Percentiles rank a stretch among this genome's conserved stretches.
These are phyloP conservation scores for Trichogramma dendrolimi DNA, from an alignment of 2,888 invertebrate genomes.

Conservation along the genomic window DNA sequence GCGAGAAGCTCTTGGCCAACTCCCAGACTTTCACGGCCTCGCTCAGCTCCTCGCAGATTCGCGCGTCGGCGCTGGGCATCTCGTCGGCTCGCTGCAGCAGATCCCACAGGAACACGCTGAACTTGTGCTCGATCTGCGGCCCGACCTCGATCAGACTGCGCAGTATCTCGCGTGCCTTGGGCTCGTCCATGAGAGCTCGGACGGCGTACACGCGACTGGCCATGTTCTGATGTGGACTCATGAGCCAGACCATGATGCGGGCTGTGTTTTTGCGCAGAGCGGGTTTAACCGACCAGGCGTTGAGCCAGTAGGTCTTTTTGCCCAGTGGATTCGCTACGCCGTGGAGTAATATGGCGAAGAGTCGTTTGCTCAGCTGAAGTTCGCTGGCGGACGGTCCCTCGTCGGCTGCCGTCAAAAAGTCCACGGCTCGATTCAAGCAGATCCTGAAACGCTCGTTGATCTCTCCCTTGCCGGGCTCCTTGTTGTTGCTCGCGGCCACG, in stretches of 20 bases:
- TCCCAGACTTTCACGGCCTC: constrained; percentile 51
- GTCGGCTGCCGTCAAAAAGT: constrained; percentile 52
- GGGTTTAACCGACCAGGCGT: constrained; percentile 47
- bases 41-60: constrained; percentile 50
- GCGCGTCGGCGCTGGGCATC: constrained; percentile 50
- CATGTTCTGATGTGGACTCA: constrained; percentile 52
- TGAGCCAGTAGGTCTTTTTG: constrained; percentile 44
- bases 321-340: constrained; percentile 48
- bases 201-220: constrained; percentile 52
- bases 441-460: constrained; percentile 57
- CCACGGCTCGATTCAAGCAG: constrained; percentile 55
- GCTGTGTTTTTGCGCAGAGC: constrained; percentile 51
- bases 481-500: constrained; percentile 29
- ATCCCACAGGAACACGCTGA: constrained; percentile 53
- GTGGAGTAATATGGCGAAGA: constrained; percentile 56
- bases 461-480: constrained; percentile 50
- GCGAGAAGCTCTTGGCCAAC: constrained; percentile 39
- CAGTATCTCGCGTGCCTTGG: constrained; percentile 51
- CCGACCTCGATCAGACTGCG: constrained; percentile 50
- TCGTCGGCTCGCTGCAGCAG: constrained; percentile 47
- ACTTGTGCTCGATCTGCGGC: constrained; percentile 53
- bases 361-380: constrained; percentile 53
- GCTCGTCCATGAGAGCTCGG: constrained; percentile 51
- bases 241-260: constrained; percentile 53
- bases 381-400: constrained; percentile 43